Conservation (phyloP, 2,797 vertebrate genomes). For the Rhinophrynus dorsalis region DNA sequence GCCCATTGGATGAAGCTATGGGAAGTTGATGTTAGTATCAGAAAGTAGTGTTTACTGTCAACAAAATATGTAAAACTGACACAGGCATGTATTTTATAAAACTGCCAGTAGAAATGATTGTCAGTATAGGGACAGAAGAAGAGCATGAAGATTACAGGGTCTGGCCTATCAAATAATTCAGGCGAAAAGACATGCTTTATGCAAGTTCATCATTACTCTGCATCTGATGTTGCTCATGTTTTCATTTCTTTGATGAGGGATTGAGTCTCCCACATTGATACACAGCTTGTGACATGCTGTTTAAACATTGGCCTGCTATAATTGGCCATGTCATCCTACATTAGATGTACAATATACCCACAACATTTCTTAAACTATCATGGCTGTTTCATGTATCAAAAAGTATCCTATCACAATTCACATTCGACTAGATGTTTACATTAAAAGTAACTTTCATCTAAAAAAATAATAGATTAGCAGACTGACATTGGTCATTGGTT, state of each 20-base stretch:
- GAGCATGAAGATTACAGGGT: slow-evolving; percentile 27
- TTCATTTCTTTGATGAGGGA: slow-evolving; percentile 80
- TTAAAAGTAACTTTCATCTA: slow-evolving; percentile 63
- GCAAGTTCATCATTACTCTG: slow-evolving; percentile 75
- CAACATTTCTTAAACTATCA: slow-evolving; percentile 89
- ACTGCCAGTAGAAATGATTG: slow-evolving; percentile 24
- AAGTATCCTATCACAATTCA: slow-evolving; percentile 70
- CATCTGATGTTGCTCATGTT: slow-evolving; percentile 75
- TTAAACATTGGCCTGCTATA: slow-evolving; percentile 85
- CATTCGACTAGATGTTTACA: slow-evolving; percentile 62
- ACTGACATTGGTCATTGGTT: background rate
- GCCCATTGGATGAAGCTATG: background rate
- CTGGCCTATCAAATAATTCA: slow-evolving; percentile 44
- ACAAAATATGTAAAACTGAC: slow-evolving; percentile 35
- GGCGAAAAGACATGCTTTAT: slow-evolving; percentile 71
- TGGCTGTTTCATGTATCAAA: slow-evolving; percentile 83
- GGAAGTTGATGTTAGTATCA: background rate
- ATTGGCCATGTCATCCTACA: slow-evolving; percentile 90
- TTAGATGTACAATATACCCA: slow-evolving; percentile 89
- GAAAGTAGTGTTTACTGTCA: slow-evolving; percentile 46
- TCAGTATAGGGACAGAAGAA: background rate
- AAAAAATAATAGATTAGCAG: slow-evolving; percentile 15
- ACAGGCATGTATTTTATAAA: slow-evolving; percentile 30
- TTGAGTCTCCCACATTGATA: slow-evolving; percentile 86
- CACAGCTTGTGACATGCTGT: slow-evolving; percentile 93